phyloP scores from a whole-genome alignment of 2,113 vertebrate species.

The Actenoides lindsayi region DNA sequence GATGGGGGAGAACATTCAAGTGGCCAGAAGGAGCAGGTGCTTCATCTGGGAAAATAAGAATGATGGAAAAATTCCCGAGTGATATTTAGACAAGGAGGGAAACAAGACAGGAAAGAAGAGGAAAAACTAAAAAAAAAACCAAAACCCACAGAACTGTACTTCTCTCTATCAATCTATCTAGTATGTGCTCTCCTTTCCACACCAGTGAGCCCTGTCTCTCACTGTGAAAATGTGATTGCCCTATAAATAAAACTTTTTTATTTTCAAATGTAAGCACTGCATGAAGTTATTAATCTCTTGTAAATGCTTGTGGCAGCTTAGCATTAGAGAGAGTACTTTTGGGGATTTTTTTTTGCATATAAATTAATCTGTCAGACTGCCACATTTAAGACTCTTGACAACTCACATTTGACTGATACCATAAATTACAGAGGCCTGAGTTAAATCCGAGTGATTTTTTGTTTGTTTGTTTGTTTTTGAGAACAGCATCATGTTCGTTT shows the following conservation, averaged over 20 bases:
- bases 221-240: constrained; percentile 18
- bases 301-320: constrained; percentile 28
- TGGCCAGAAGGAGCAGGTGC: background rate
- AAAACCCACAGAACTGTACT: background rate
- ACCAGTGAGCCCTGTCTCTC: background rate
- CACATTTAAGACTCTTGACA: background rate
- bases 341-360: background rate
- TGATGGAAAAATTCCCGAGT: background rate
- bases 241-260: constrained; percentile 22
- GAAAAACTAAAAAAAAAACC: background rate
- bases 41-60: background rate
- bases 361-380: constrained; percentile 13
- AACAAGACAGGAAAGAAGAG: background rate
- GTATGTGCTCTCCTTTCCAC: background rate
- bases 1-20: background rate
- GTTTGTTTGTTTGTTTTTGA: background rate
- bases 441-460: background rate
- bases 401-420: background rate
- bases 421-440: background rate
- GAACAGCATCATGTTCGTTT: background rate
- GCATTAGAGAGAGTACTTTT: background rate
- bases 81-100: background rate
- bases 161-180: background rate
- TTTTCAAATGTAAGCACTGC: constrained; percentile 14
- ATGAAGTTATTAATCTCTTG: constrained; percentile 38